Evolutionary conservation across 2,797 vertebrate genomes (phyloP).

Genomic region (Arnoldichthys spilopterus): DNA sequence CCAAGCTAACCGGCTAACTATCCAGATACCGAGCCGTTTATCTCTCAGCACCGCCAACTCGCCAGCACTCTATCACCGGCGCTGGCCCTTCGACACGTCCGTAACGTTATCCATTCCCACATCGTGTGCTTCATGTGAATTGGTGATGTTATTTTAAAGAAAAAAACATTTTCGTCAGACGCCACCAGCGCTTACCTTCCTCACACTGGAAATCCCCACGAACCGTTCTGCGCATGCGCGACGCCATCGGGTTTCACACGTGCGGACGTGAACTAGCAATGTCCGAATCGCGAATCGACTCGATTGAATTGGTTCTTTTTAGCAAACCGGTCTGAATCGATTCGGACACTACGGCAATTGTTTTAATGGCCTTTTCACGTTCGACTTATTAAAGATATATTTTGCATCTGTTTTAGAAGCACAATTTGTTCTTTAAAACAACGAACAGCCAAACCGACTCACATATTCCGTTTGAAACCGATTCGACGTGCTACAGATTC

Average conservation of each 20-base stretch:
- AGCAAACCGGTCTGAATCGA: neutral
- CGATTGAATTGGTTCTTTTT: neutral
- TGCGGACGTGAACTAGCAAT: slow-evolving; percentile 39
- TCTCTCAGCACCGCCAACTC: neutral
- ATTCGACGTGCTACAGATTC: too few species aligned
- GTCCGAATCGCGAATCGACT: neutral
- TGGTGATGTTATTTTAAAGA: neutral
- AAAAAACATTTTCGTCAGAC: slow-evolving; percentile 50
- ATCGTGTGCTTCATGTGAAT: too few species aligned
- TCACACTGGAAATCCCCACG: slow-evolving; percentile 77
- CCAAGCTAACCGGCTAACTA: neutral
- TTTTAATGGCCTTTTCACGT: too few species aligned
- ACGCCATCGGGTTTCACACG: neutral
- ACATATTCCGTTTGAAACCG: too few species aligned
- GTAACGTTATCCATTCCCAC: neutral
- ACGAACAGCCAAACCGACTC: too few species aligned
- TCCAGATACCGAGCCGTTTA: neutral
- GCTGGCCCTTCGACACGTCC: neutral
- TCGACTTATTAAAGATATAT: too few species aligned
- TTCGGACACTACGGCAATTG: neutral
- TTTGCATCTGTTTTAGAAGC: too few species aligned
- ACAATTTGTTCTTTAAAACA: too few species aligned
- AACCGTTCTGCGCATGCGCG: slow-evolving; percentile 71
- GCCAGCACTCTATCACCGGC: neutral
- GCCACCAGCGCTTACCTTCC: slow-evolving; percentile 74